Conservation (phyloP, 2,797 vertebrate genomes). For the Melanotaenia pygmaea region DNA sequence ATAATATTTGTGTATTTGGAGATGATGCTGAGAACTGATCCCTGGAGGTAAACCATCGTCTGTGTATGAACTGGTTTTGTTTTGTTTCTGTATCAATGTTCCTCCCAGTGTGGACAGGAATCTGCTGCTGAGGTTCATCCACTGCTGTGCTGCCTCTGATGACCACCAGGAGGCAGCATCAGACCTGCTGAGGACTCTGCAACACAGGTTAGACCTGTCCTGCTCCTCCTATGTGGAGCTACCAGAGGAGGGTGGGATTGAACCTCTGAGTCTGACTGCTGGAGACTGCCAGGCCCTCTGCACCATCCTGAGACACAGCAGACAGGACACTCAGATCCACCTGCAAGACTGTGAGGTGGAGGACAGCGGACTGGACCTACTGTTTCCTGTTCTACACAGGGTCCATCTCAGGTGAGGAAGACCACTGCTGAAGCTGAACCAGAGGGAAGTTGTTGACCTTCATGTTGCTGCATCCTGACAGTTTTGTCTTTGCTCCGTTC, state of each 20-base stretch:
- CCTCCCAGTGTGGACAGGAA: slow-evolving; percentile 55
- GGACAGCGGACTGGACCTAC: slow-evolving; percentile 49
- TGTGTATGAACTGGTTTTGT: neutral
- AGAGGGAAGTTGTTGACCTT: slow-evolving; percentile 1
- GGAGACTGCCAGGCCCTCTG: slow-evolving; percentile 36
- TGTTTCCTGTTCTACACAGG: slow-evolving; percentile 49
- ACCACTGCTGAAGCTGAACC: neutral
- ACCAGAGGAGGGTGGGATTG: slow-evolving; percentile 13
- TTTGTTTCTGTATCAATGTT: neutral
- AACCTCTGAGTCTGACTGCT: slow-evolving; percentile 41
- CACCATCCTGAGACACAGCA: slow-evolving; percentile 40
- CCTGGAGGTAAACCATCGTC: too few relatives aligned
- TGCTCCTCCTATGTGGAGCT: slow-evolving; percentile 45
- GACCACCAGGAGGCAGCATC: slow-evolving; percentile 49
- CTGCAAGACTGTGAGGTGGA: slow-evolving; percentile 64
- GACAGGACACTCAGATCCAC: slow-evolving; percentile 29
- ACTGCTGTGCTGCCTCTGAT: slow-evolving; percentile 46
- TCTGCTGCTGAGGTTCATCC: slow-evolving; percentile 60
- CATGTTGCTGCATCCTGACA: neutral
- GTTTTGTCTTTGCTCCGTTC: slow-evolving; percentile 8
- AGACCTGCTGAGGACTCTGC: slow-evolving; percentile 49
- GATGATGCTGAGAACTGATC: too few relatives aligned
- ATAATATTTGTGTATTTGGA: too few relatives aligned
- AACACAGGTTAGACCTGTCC: slow-evolving; percentile 49
- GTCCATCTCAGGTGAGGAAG: slow-evolving; percentile 44